Base-by-base conservation (phyloP, 2,797 vertebrate genomes). In the Ciconia nigra region DNA sequence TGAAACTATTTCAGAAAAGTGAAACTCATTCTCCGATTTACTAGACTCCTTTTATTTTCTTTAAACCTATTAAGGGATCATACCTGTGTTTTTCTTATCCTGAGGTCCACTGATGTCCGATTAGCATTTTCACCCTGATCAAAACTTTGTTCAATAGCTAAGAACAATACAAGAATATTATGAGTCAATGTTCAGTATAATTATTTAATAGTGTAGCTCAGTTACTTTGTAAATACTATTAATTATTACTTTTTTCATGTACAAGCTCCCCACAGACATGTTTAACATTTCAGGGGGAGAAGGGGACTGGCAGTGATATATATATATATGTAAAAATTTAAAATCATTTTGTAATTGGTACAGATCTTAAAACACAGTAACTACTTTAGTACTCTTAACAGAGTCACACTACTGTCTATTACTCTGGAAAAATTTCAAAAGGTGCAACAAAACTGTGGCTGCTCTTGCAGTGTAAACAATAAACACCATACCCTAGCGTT, bases 21-120 rank as follows among this genome's bases (percentile, higher is more conserved):
- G 5, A 4, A 76, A 25, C 24, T 39, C 16, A 2, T 3, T 24
- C 59, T 19, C 31, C 3, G 0, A 35, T 19, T 35, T 3, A 35
- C 7, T 65, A 52, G 20, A 57, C 61, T 1, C 11, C 55, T 26
- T 15, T 5, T 17, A 1, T 11, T 35, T 18, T 13, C 24, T 29
- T 11, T 2, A 7, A 5, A 8, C 33, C 21, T 33, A 46, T 22
- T 7, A 8, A 15, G 22, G 22, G 8, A 17, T 11, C 97, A 74
- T 66, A 99, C 99, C 99, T 99, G 99, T 37, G 99, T 99, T 98
- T 98, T 99, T 51, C 99, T 99, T 97, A 99, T 99, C 96, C 99
- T 98, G 78, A 98, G 97, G 92, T 99, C 99, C 70, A 99, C 99
- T 2, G 99, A 99, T 2, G 98, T 97, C 57, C 98, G 97, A 96